Percentiles rank a stretch among this genome's conserved stretches.
phyloP scores from a whole-genome alignment of 2,797 vertebrate genomes.

The Schizopygopsis pylzovi region DNA sequence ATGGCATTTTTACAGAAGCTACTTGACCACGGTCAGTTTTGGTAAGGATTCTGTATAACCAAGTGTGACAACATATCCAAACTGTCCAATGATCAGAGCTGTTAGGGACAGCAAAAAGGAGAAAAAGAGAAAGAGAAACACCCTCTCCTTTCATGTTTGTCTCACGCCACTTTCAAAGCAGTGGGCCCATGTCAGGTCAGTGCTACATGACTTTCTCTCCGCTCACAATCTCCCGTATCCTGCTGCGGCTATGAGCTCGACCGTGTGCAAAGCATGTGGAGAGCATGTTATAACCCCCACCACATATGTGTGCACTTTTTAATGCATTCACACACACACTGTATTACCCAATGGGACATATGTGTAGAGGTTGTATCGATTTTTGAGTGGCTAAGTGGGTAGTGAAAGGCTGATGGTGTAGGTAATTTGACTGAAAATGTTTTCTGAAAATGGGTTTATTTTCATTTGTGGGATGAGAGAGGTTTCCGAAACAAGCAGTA shows the following conservation, averaged over 20 bases:
- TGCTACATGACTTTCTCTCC: conserved; percentile 56
- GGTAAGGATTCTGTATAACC: not conserved
- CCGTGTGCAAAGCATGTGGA: conserved; percentile 52
- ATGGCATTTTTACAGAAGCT: not conserved
- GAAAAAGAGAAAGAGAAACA: conserved; percentile 15
- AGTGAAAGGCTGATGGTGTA: conserved; percentile 10
- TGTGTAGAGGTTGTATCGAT: conserved; percentile 32
- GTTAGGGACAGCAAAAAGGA: conserved; percentile 12
- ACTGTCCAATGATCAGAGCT: not conserved
- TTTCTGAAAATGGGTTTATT: conserved; percentile 3
- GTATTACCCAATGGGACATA: conserved; percentile 43
- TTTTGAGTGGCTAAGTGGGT: conserved; percentile 10
- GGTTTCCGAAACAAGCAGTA: not conserved
- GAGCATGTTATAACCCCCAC: conserved; percentile 51
- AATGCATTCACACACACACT: conserved; percentile 36
- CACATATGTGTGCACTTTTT: conserved; percentile 46
- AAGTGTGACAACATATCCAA: conserved; percentile 11
- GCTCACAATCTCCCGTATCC: conserved; percentile 53
- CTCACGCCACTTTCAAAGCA: conserved; percentile 60
- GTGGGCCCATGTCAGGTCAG: conserved; percentile 60
- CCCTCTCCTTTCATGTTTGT: conserved; percentile 53
- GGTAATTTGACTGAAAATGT: not conserved
- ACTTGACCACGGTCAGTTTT: too few species aligned
- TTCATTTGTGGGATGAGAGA: conserved; percentile 1
- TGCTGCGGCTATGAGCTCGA: conserved; percentile 58